Evolutionary conservation across 2,113 vertebrate genomes (phyloP), one percentile per base, ranked within the genome.

Genomic region (Pyxicephalus adspersus): DNA sequence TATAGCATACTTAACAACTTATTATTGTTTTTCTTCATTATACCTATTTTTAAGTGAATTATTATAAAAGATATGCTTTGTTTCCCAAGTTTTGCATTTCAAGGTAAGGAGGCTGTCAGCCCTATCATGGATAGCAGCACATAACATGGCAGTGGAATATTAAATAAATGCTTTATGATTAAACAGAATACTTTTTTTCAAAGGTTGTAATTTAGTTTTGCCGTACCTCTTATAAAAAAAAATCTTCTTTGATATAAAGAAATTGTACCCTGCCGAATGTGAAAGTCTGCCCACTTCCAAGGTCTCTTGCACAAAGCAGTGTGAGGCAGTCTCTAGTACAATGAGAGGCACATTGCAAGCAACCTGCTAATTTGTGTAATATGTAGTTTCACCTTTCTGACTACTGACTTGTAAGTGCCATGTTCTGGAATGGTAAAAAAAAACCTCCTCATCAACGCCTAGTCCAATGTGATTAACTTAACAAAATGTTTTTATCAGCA

Each of bases 341-440:
- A 68, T 67, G 64, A 67, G 64, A 38, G 8, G 51, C 38, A 58
- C 28, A 52, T 81, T 55, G 19, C 54, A 55, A 52, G 17, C 66
- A 81, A 73, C 60, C 68, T 72, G 68, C 60, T 80, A 72, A 80
- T 81, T 81, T 74, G 28, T 23, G 18, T 81, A 75, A 81, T 81
- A 20, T 64, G 68, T 20, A 65, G 68, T 81, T 73, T 81, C 58
- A 81, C 68, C 79, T 81, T 61, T 55, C 68, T 81, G 51, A 71
- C 67, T 63, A 72, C n/a, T 73, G 68, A 55, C 79, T 73, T 64
- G 31, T 55, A 55, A 38, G 70, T 74, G 22, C 60, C 60, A 65
- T 54, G 79, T 55, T 57, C 45, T 28, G 18, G 60, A 55, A 64
- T 58, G 17, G 77, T 38, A 54, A 68, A 54, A 45, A n/a, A 57